Evolutionary conservation across 2,113 vertebrate species (phyloP).

Genomic region (Sylvia atricapilla): DNA sequence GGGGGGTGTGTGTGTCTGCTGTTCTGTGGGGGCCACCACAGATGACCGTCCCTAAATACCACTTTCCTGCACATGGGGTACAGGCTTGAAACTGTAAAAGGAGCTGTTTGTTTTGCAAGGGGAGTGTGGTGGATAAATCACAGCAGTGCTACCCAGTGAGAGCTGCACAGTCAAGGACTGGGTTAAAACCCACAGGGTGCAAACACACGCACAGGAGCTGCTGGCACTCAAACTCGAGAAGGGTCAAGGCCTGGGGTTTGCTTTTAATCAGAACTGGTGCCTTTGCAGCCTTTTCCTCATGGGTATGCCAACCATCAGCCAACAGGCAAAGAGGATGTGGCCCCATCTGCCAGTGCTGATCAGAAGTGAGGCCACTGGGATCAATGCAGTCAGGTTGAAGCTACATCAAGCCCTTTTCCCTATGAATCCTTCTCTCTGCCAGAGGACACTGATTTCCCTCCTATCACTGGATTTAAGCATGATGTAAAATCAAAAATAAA

Average conservation of each 20-base stretch:
- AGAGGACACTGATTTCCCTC: background rate
- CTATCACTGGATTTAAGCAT: background rate
- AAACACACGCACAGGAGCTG: background rate
- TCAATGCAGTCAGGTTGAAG: background rate
- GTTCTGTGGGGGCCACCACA: fast-evolving
- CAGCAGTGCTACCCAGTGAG: background rate
- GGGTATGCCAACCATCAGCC: background rate
- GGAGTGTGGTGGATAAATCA: background rate
- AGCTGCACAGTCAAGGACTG: background rate
- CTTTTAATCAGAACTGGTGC: background rate
- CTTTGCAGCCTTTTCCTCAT: background rate
- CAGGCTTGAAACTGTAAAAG: background rate
- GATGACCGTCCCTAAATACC: background rate
- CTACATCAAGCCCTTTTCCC: background rate
- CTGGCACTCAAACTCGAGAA: background rate
- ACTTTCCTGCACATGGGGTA: background rate
- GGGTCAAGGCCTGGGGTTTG: background rate
- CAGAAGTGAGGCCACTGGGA: background rate
- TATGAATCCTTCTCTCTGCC: background rate
- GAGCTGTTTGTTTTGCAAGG: background rate
- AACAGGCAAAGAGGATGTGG: background rate
- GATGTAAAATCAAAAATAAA: background rate
- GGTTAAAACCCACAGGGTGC: background rate
- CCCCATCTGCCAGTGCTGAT: background rate
- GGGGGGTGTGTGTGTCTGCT: background rate